Conservation (phyloP, 2,888 invertebrate genomes). For the Lithophane semibrunnea region DNA sequence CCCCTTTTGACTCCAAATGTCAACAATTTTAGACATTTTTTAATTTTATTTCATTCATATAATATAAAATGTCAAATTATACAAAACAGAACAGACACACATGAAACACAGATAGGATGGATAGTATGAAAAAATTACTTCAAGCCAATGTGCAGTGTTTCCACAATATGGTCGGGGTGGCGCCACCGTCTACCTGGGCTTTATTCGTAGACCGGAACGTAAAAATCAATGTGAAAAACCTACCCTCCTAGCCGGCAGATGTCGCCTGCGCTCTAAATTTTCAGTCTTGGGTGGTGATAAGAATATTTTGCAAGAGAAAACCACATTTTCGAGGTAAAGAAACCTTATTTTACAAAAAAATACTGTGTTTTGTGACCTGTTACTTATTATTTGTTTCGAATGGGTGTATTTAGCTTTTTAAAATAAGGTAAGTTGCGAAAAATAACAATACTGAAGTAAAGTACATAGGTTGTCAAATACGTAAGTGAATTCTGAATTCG, state of each 20-base stretch:
- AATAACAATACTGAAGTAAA: conserved; percentile 27
- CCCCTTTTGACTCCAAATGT: too few relatives aligned
- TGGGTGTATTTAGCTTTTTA: conserved; percentile 33
- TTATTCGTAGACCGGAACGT: conserved; percentile 62
- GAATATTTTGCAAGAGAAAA: conserved; percentile 65
- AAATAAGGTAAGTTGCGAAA: conserved; percentile 46
- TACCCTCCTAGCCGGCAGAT: conserved; percentile 56
- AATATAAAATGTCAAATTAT: too few relatives aligned
- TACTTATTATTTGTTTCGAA: conserved; percentile 18
- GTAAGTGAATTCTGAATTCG: conserved; percentile 51
- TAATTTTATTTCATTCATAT: too few relatives aligned
- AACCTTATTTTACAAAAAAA: conserved; percentile 37
- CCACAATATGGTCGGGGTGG: background rate
- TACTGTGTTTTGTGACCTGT: conserved; percentile 47
- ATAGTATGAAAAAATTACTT: background rate
- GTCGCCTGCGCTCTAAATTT: conserved; percentile 64
- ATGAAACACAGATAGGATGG: background rate
- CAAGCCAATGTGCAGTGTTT: background rate
- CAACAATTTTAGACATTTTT: too few relatives aligned
- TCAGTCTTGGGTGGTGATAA: conserved; percentile 71
- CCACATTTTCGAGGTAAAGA: conserved; percentile 71
- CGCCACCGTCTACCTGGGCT: background rate
- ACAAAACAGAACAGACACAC: too few relatives aligned
- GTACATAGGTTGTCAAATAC: conserved; percentile 48
- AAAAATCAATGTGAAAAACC: conserved; percentile 40